Evolutionary conservation across 2,888 invertebrate species (phyloP), one percentile per base, ranked within the genome.

Genomic region (Tridacna gigas): DNA sequence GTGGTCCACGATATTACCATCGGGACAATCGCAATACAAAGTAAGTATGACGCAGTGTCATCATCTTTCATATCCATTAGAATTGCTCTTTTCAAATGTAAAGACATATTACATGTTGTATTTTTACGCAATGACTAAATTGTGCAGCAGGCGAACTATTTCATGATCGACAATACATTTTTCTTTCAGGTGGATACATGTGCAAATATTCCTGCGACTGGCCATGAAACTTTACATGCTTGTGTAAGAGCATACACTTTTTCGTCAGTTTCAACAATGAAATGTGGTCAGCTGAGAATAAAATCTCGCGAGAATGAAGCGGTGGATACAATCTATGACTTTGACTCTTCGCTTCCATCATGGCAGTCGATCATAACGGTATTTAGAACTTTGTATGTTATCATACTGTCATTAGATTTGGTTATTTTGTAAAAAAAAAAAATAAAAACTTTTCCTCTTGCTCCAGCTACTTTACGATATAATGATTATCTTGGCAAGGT

Each of bases 291-390:
- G 20, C 47, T 71, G 37, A 5, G 7, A 11, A 48, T 48, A 9
- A n/a, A 22, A 11, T 5, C 22, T 11, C 25, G 4, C 13, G 22
- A 3, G 7, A 12, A 4, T 45, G 51, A n/a, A 11, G 18, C 13
- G n/a, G 3, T 13, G 7, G 15, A 71, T n/a, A n/a, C 20, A 22
- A 2, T 48, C 0, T 71, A 37, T 48, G 71, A 71, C 13, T 71
- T 71, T 51, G 71, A 71, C 25, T 4, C 71, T 7, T 48, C 71
- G n/a, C 45, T 48, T 11, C 12, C 71, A 48, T 71, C 71, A 9
- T 71, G 47, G 47, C 4, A 22, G 5, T n/a, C n/a, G n/a, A n/a
- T n/a, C n/a, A n/a, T n/a, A n/a, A n/a, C n/a, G n/a, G n/a, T n/a
- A n/a, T n/a, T n/a, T n/a, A n/a, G n/a, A n/a, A n/a, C n/a, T n/a